Conservation (phyloP, 2,797 vertebrate species). For the Potorous gilbertii region DNA sequence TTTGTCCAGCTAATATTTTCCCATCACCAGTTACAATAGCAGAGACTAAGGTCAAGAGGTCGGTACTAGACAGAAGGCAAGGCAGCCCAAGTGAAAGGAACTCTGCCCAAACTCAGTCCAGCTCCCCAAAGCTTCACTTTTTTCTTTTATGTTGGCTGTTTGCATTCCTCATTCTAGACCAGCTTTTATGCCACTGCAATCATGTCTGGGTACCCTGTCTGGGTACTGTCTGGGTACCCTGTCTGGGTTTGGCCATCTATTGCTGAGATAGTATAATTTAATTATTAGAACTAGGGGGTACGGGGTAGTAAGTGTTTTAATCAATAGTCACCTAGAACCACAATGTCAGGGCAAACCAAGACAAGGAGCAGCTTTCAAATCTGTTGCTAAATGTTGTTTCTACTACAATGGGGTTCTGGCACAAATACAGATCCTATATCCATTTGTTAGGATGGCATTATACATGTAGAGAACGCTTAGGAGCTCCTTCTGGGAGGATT, state of each 20-base stretch:
- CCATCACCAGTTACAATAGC: not conserved
- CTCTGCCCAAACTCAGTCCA: not conserved
- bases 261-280: not conserved
- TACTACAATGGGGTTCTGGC: too few species aligned
- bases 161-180: not conserved
- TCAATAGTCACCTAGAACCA: not conserved
- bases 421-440: not conserved
- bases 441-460: not conserved
- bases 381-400: not conserved
- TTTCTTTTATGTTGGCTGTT: not conserved
- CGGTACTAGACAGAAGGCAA: not conserved
- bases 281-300: not conserved
- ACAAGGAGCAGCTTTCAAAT: not conserved
- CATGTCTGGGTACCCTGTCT: not conserved
- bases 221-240: too few species aligned
- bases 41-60: not conserved
- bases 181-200: not conserved
- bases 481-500: not conserved
- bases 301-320: not conserved
- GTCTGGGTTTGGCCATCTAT: not conserved
- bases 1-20: constrained; percentile 28
- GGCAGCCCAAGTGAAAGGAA: not conserved
- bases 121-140: not conserved
- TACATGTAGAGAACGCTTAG: not conserved
- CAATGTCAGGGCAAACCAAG: not conserved